Evolutionary conservation across 2,113 vertebrate species (phyloP).

Genomic region (Zapornia atra): DNA sequence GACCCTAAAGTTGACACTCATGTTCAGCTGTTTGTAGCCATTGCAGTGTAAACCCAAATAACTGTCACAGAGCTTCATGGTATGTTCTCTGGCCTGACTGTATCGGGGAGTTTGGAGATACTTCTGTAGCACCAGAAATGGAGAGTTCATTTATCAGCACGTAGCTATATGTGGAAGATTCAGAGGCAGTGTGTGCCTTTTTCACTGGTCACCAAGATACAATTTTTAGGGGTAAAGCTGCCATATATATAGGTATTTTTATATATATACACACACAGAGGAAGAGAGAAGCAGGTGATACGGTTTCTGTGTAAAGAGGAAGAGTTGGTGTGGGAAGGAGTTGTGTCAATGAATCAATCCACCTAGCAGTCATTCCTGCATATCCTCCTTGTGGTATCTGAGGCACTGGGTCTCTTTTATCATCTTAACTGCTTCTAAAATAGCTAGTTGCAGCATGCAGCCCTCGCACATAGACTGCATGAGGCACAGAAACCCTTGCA

Average conservation of each 20-base stretch:
- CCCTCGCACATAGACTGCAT: background rate
- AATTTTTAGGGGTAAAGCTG: background rate
- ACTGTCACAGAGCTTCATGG: background rate
- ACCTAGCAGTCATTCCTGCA: background rate
- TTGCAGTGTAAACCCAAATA: background rate
- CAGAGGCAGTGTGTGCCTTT: background rate
- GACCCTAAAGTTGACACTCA: background rate
- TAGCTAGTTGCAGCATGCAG: background rate
- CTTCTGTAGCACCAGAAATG: background rate
- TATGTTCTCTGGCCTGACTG: background rate
- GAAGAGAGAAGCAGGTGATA: background rate
- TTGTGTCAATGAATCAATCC: background rate
- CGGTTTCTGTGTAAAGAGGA: background rate
- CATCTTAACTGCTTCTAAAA: background rate
- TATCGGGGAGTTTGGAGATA: background rate
- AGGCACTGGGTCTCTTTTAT: background rate
- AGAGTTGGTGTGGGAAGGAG: background rate
- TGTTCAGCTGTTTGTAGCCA: background rate
- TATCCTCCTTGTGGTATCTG: background rate
- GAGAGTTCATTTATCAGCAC: background rate
- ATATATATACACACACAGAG: background rate
- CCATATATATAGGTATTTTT: accelerated
- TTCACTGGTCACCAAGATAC: background rate
- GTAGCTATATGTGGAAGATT: background rate
- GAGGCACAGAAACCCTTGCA: background rate